Conservation (phyloP, 2,888 invertebrate genomes). For the Luperina testacea region DNA sequence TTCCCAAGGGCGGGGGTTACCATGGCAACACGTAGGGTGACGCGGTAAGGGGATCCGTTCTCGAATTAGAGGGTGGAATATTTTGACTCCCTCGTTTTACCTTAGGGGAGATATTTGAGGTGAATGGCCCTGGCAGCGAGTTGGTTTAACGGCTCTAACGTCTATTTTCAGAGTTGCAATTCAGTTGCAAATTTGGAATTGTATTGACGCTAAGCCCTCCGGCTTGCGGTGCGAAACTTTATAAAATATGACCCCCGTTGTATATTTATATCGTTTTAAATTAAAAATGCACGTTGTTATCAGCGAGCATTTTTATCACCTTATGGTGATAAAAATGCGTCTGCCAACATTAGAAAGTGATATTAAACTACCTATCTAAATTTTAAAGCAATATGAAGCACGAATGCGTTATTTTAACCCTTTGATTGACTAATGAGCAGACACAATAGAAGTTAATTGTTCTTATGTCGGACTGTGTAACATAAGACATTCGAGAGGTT, state of each 20-base stretch:
- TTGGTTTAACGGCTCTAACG: slow-evolving; percentile 68
- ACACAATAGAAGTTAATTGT: too few relatives aligned
- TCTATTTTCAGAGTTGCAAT: slow-evolving; percentile 72
- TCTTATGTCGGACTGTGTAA: too few relatives aligned
- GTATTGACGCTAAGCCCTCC: slow-evolving; percentile 58
- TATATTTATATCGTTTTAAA: slow-evolving; percentile 55
- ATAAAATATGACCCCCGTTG: slow-evolving; percentile 61
- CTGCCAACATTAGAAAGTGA: slow-evolving; percentile 7
- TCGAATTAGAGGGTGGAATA: slow-evolving; percentile 87
- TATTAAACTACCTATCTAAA: slow-evolving; percentile 27
- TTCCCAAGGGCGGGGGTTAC: slow-evolving; percentile 69
- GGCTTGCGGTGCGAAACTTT: slow-evolving; percentile 63
- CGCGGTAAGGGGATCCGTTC: slow-evolving; percentile 76
- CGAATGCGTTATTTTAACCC: slow-evolving; percentile 4
- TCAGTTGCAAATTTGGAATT: slow-evolving; percentile 70
- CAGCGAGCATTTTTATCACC: too few relatives aligned
- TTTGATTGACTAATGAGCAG: too few relatives aligned
- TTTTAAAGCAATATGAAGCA: slow-evolving; percentile 17
- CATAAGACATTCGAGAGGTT: too few relatives aligned
- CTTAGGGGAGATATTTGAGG: slow-evolving; percentile 87
- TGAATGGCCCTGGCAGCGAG: slow-evolving; percentile 83
- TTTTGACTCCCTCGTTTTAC: slow-evolving; percentile 85
- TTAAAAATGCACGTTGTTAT: slow-evolving; percentile 46
- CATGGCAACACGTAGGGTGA: slow-evolving; percentile 74
- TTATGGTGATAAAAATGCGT: slow-evolving; percentile 24